Percentiles rank a stretch among this genome's conserved stretches.
phyloP scores from a whole-genome alignment of 2,113 vertebrate genomes.

The Ivindomyrus marchei region DNA sequence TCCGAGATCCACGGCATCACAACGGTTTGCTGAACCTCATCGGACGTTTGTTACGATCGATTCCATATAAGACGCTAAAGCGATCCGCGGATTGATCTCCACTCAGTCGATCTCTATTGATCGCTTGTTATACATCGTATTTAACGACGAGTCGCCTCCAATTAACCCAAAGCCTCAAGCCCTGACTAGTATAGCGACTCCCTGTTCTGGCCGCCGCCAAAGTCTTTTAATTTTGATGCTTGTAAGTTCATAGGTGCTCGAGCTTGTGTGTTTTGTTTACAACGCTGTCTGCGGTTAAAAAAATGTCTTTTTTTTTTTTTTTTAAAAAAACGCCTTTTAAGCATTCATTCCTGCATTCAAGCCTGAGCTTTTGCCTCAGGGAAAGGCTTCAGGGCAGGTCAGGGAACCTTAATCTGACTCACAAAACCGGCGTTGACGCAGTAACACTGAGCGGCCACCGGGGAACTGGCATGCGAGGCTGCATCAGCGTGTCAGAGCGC shows the following conservation, averaged over 20 bases:
- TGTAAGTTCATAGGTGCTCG: neutral
- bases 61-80: neutral
- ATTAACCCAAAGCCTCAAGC: neutral
- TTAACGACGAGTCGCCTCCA: neutral
- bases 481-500: slow-evolving; percentile 78
- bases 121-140: neutral
- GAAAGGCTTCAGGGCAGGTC: slow-evolving; percentile 33
- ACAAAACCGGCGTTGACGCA: slow-evolving; percentile 30
- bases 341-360: neutral
- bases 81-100: neutral
- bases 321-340: neutral
- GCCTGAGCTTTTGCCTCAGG: slow-evolving; percentile 30
- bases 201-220: neutral
- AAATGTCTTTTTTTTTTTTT: neutral
- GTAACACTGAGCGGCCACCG: slow-evolving; percentile 58
- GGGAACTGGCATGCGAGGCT: slow-evolving; percentile 67
- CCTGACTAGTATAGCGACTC: neutral
- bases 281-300: neutral
- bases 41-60: neutral
- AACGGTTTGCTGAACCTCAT: neutral
- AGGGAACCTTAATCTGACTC: slow-evolving; percentile 19
- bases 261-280: neutral
- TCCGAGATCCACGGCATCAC: neutral
- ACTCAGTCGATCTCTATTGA: neutral
- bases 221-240: neutral